Evolutionary conservation across 2,113 vertebrate genomes (phyloP).

Genomic region (Mormyrus iriodes): DNA sequence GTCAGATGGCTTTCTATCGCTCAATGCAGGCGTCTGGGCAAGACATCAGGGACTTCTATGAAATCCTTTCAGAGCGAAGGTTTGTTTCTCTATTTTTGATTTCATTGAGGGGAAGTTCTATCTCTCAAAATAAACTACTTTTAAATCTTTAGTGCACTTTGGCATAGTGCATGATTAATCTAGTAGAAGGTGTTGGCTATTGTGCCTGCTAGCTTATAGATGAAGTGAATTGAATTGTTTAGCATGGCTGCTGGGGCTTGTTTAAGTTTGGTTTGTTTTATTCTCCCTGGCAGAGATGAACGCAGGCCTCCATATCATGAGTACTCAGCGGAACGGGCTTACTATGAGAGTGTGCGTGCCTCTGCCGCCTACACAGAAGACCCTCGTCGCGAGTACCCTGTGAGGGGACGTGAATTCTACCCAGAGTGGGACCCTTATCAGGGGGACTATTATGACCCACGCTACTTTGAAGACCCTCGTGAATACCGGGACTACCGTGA

Average conservation of each 20-base stretch:
- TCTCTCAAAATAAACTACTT: not conserved
- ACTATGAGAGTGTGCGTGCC: constrained; percentile 83
- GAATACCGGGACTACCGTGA: constrained; percentile 92
- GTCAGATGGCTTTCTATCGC: constrained; percentile 93
- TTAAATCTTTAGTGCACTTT: not conserved
- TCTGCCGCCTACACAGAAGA: constrained; percentile 85
- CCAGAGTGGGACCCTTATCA: constrained; percentile 91
- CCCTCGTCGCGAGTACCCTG: constrained; percentile 82
- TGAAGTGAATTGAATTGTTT: not conserved
- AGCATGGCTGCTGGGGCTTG: too few species aligned
- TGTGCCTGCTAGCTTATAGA: not conserved
- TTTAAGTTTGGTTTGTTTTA: not conserved
- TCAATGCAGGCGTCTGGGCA: constrained; percentile 97
- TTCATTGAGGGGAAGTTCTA: not conserved
- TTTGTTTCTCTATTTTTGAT: constrained; percentile 32
- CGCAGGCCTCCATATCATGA: constrained; percentile 86
- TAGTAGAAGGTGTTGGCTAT: not conserved
- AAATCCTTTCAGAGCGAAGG: constrained; percentile 88
- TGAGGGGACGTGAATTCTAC: constrained; percentile 86
- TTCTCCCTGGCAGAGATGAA: constrained; percentile 71
- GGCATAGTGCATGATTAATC: not conserved
- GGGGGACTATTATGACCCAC: constrained; percentile 88
- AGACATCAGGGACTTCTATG: constrained; percentile 95
- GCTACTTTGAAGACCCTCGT: constrained; percentile 88
- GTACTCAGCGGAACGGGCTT: constrained; percentile 82